These are phyloP conservation scores for Noctua pronuba DNA, from an alignment of 2,888 invertebrate species.

Conservation along the genomic window DNA sequence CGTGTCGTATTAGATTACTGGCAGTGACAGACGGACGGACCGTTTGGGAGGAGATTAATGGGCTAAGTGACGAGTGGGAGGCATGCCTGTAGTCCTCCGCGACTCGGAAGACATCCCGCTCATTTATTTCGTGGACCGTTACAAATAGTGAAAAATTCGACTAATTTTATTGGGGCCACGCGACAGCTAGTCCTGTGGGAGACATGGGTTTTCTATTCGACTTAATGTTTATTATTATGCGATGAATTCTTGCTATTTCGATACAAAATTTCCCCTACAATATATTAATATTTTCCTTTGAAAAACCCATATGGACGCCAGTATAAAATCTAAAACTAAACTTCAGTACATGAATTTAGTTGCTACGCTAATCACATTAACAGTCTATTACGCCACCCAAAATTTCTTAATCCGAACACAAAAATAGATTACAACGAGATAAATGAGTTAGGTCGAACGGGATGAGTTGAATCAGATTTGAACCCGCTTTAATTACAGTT, in stretches of 20 bases:
- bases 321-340: conserved; percentile 15
- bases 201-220: conserved; percentile 29
- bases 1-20: conserved; percentile 90
- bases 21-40: conserved; percentile 88
- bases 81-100: conserved; percentile 75
- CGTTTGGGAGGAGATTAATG: conserved; percentile 88
- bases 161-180: conserved; percentile 75
- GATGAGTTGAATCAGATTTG: conserved; percentile 80
- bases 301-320: neutral
- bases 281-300: neutral
- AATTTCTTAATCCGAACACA: conserved; percentile 42
- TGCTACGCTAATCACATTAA: conserved; percentile 19
- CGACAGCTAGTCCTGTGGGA: conserved; percentile 27
- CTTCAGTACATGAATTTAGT: neutral
- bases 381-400: conserved; percentile 19
- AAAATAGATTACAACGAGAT: conserved; percentile 61
- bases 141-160: conserved; percentile 83
- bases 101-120: conserved; percentile 77
- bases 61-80: conserved; percentile 89
- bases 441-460: conserved; percentile 60
- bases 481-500: conserved; percentile 84
- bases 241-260: neutral
- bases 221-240: conserved; percentile 27
- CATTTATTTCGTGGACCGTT: conserved; percentile 83
- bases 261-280: neutral